phyloP scores from a whole-genome alignment of 2,888 invertebrate genomes.

The Hofmannophila pseudospretella region DNA sequence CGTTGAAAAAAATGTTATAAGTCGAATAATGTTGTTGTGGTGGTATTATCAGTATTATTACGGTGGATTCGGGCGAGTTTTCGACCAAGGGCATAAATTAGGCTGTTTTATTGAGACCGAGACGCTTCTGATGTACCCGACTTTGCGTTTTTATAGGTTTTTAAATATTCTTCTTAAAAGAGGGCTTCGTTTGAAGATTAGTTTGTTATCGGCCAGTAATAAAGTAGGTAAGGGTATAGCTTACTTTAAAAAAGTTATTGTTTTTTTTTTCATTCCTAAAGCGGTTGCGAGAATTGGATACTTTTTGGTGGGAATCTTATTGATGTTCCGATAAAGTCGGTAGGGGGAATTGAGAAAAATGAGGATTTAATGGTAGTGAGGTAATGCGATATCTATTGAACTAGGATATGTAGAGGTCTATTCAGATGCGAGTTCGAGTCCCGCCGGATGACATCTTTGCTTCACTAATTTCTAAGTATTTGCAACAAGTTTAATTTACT shows the following conservation, averaged over 20 bases:
- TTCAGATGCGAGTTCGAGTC: too few species aligned
- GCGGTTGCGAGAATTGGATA: conserved; percentile 22
- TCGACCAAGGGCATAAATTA: conserved; percentile 49
- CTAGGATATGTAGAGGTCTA: too few species aligned
- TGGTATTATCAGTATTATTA: conserved; percentile 22
- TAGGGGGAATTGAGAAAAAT: conserved; percentile 20
- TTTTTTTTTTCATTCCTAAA: conserved; percentile 16
- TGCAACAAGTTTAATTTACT: too few species aligned
- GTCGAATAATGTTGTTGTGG: conserved; percentile 60
- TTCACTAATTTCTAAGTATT: too few species aligned
- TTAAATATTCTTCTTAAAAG: conserved; percentile 52
- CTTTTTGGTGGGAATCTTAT: conserved; percentile 27
- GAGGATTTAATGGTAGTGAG: conserved; percentile 7
- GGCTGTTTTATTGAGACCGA: conserved; percentile 50
- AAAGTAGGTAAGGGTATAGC: conserved; percentile 53
- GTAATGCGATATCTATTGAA: too few species aligned
- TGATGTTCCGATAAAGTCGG: conserved; percentile 26
- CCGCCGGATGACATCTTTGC: too few species aligned
- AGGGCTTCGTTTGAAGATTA: conserved; percentile 56
- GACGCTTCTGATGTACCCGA: conserved; percentile 52
- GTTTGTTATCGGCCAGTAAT: conserved; percentile 63
- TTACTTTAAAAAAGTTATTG: conserved; percentile 22
- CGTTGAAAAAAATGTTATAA: conserved; percentile 42
- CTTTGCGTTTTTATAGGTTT: conserved; percentile 59
- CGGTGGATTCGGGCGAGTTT: conserved; percentile 35